Conservation (phyloP, 2,113 vertebrate genomes). For the Datnioides undecimradiatus region DNA sequence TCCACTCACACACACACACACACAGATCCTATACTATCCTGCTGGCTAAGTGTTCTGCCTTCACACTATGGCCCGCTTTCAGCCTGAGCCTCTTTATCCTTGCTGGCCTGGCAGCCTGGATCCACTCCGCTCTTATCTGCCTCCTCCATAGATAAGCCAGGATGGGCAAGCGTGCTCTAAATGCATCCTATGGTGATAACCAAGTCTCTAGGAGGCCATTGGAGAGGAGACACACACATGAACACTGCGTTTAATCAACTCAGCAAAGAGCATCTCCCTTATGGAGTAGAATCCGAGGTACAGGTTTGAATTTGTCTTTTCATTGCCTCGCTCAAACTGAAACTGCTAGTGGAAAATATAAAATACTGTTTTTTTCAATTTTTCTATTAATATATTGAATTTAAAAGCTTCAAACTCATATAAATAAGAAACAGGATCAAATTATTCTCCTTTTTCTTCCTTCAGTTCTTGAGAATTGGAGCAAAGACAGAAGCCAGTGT, state of each 20-base stretch:
- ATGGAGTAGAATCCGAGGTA: neutral
- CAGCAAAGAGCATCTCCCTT: neutral
- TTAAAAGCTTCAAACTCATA: neutral
- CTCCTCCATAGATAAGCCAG: slow-evolving; percentile 74
- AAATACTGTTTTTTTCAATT: neutral
- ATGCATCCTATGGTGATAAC: slow-evolving; percentile 58
- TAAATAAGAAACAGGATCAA: neutral
- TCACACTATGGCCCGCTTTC: slow-evolving; percentile 67
- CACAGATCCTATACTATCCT: slow-evolving; percentile 39
- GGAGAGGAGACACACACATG: slow-evolving; percentile 26
- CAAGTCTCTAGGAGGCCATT: slow-evolving; percentile 49
- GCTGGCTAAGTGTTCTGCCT: slow-evolving; percentile 63
- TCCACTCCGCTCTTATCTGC: slow-evolving; percentile 75
- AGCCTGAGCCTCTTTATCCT: slow-evolving; percentile 71
- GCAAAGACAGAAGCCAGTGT: neutral
- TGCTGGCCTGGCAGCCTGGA: slow-evolving; percentile 68
- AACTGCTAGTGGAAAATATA: neutral
- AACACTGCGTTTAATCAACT: slow-evolving; percentile 18
- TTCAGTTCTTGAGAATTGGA: neutral
- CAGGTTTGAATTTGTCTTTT: neutral
- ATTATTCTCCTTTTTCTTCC: neutral
- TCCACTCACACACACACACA: slow-evolving; percentile 34
- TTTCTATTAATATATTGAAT: neutral
- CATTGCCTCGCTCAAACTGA: neutral
- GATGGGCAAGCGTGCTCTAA: slow-evolving; percentile 61